Conservation (phyloP, 2,888 invertebrate genomes). For the Hipparchia semele region DNA sequence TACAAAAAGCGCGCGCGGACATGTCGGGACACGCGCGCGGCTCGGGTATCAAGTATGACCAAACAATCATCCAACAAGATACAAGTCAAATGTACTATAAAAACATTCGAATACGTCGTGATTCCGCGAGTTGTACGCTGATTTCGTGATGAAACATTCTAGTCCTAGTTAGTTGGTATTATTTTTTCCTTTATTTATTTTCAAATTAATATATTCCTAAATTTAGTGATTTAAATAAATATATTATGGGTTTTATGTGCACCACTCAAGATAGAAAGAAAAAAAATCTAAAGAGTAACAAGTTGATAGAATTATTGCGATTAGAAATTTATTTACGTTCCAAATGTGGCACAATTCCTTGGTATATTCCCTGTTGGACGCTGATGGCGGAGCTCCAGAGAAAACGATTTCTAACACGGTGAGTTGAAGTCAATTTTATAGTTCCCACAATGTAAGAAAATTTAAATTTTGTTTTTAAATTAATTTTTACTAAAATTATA, state of each 20-base stretch:
- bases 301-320: constrained; percentile 40
- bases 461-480: not conserved
- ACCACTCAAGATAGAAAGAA: constrained; percentile 43
- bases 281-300: constrained; percentile 35
- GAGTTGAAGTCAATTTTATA: constrained; percentile 39
- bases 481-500: not conserved
- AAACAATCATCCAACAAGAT: constrained; percentile 5
- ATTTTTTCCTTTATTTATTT: not conserved
- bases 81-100: not conserved
- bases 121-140: not conserved
- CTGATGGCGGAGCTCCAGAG: constrained; percentile 44
- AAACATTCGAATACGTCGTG: not conserved
- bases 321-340: constrained; percentile 47
- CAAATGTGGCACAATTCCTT: constrained; percentile 41
- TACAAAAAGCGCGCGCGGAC: constrained; percentile 23
- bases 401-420: constrained; percentile 45
- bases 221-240: constrained; percentile 10
- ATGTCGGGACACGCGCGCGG: constrained; percentile 37
- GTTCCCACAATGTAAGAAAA: too few species aligned
- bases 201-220: constrained; percentile 20
- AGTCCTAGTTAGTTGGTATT: constrained; percentile 22
- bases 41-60: not conserved
- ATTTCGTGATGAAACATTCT: constrained; percentile 13
- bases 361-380: constrained; percentile 40
- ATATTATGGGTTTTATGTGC: constrained; percentile 51